phyloP scores from a whole-genome alignment of 2,888 invertebrate genomes.

The Rotaria socialis region DNA sequence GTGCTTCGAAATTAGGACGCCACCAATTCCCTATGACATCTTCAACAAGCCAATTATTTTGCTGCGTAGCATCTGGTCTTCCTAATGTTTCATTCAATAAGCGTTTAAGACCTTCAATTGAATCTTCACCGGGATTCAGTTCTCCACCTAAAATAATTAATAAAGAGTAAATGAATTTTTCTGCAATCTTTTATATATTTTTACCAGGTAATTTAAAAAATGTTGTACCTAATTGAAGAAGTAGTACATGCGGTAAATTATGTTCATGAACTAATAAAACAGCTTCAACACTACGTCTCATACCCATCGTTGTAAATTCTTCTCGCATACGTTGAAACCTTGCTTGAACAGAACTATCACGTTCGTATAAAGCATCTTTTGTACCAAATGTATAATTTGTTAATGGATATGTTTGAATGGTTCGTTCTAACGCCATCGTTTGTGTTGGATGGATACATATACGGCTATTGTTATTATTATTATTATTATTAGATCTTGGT shows the following conservation, averaged over 20 bases:
- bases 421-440: slow-evolving; percentile 12
- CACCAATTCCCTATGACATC: slow-evolving; percentile 98
- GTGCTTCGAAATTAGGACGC: slow-evolving; percentile 99
- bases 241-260: slow-evolving; percentile 88
- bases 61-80: slow-evolving; percentile 76
- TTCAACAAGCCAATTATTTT: slow-evolving; percentile 95
- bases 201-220: slow-evolving; percentile 83
- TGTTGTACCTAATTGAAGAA: slow-evolving; percentile 92
- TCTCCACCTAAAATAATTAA: slow-evolving; percentile 70
- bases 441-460: neutral
- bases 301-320: slow-evolving; percentile 94
- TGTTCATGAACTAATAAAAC: slow-evolving; percentile 92
- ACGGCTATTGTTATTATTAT: neutral
- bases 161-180: no score
- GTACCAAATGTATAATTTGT: slow-evolving; percentile 96
- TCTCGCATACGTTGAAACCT: slow-evolving; percentile 95
- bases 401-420: slow-evolving; percentile 42
- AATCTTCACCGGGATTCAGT: slow-evolving; percentile 84
- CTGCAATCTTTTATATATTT: no score
- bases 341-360: slow-evolving; percentile 91
- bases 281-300: slow-evolving; percentile 79
- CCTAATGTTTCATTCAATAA: slow-evolving; percentile 79
- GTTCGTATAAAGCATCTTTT: slow-evolving; percentile 95
- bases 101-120: slow-evolving; percentile 89
- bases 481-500: neutral